A percentile compares a stretch with the other conserved stretches of the same genome.
Conservation (phyloP, 2,113 vertebrate species). For the Petrocephalus zakoni region DNA sequence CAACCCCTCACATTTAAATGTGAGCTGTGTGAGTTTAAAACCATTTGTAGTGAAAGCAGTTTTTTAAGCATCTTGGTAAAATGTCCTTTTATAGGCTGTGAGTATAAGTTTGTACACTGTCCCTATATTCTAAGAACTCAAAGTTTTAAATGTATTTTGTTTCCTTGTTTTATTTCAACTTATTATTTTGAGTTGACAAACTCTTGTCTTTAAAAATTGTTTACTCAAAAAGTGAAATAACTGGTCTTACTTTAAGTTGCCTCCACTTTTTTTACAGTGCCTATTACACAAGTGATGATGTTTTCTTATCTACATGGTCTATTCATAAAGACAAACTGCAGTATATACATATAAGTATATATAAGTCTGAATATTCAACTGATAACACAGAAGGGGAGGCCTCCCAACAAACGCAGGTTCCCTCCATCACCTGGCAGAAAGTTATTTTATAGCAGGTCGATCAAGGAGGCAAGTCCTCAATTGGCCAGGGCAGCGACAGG, state of each 20-base stretch:
- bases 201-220: not conserved
- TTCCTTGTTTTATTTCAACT: not conserved
- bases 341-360: too few species aligned
- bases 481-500: not conserved
- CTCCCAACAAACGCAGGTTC: too few species aligned
- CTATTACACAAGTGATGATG: not conserved
- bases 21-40: too few species aligned
- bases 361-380: too few species aligned
- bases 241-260: not conserved
- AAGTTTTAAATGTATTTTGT: not conserved
- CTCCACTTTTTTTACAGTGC: not conserved
- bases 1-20: too few species aligned
- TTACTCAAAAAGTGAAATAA: not conserved
- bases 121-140: not conserved
- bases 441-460: not conserved
- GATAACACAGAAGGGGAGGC: too few species aligned
- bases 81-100: too few species aligned
- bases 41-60: too few species aligned
- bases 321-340: not conserved
- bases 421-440: not conserved
- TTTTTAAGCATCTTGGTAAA: too few species aligned
- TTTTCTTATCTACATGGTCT: not conserved
- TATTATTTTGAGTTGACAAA: not conserved
- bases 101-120: not conserved
- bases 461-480: not conserved